These are phyloP conservation scores for Aphrophora alni DNA, from an alignment of 2,888 invertebrate species.

Conservation along the genomic window DNA sequence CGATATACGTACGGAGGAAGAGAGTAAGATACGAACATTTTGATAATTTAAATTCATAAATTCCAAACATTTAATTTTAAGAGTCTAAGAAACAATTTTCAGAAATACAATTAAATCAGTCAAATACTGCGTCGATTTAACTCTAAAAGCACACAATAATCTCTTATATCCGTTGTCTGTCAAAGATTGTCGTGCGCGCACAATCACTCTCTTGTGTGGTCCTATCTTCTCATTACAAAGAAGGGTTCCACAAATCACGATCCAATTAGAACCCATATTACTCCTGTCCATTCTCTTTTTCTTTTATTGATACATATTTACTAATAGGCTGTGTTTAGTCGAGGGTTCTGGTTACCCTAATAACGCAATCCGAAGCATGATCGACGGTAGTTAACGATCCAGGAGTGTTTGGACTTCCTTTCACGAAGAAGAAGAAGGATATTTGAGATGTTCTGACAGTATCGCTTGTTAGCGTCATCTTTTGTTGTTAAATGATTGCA, in stretches of 20 bases:
- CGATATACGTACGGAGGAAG: too few relatives aligned
- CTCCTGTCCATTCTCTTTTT: conserved; percentile 2
- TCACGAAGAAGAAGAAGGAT: neutral
- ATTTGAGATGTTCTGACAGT: neutral
- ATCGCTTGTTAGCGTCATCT: neutral
- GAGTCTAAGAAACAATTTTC: too few relatives aligned
- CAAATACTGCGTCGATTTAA: too few relatives aligned
- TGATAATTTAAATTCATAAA: too few relatives aligned
- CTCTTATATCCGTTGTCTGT: neutral
- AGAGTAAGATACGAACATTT: too few relatives aligned
- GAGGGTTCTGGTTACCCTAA: neutral
- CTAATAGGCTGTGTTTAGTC: neutral
- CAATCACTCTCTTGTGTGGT: neutral
- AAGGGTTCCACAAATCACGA: neutral
- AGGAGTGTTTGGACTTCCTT: neutral
- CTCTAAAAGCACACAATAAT: neutral
- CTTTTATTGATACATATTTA: conserved; percentile 2
- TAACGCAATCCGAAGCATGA: neutral
- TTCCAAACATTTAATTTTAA: too few relatives aligned
- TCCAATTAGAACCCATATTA: neutral
- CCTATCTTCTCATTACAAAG: neutral
- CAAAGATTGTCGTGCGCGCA: neutral
- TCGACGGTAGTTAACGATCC: neutral
- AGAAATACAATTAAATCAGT: too few relatives aligned
- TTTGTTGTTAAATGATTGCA: neutral